Conservation (phyloP, 2,113 vertebrate species). For the Festucalex cinctus region DNA sequence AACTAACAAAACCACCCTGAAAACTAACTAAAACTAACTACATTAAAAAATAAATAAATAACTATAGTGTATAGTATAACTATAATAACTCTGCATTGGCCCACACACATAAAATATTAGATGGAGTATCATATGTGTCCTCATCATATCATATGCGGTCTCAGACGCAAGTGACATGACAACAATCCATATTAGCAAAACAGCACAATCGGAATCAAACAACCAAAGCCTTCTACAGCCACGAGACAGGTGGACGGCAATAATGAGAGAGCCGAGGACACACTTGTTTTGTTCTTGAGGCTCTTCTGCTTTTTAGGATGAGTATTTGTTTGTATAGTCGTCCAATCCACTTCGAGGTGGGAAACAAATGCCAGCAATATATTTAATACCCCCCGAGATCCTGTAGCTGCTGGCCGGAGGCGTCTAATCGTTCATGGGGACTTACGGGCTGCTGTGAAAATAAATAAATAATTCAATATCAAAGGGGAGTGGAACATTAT, state of each 20-base stretch:
- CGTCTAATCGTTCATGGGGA: conserved; percentile 55
- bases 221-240: conserved; percentile 22
- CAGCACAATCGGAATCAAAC: conserved; percentile 32
- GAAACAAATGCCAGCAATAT: conserved; percentile 74
- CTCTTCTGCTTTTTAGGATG: conserved; percentile 55
- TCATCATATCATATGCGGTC: conserved; percentile 14
- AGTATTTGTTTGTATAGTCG: conserved; percentile 56
- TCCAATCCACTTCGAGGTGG: conserved; percentile 57
- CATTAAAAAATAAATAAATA: too few species aligned
- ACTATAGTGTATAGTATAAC: too few species aligned
- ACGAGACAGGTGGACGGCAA: conserved; percentile 38
- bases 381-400: conserved; percentile 65
- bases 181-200: conserved; percentile 34
- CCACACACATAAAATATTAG: background rate
- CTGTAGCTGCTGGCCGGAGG: conserved; percentile 50
- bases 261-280: conserved; percentile 49
- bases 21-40: too few species aligned
- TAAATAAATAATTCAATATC: conserved; percentile 73
- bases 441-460: conserved; percentile 55
- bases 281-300: conserved; percentile 53
- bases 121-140: conserved; percentile 2
- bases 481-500: conserved; percentile 64
- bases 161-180: conserved; percentile 13
- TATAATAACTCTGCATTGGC: too few species aligned
- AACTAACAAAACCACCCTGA: too few species aligned